Base-by-base conservation (phyloP, 2,888 invertebrate species). In the Melieria crassipennis region DNA sequence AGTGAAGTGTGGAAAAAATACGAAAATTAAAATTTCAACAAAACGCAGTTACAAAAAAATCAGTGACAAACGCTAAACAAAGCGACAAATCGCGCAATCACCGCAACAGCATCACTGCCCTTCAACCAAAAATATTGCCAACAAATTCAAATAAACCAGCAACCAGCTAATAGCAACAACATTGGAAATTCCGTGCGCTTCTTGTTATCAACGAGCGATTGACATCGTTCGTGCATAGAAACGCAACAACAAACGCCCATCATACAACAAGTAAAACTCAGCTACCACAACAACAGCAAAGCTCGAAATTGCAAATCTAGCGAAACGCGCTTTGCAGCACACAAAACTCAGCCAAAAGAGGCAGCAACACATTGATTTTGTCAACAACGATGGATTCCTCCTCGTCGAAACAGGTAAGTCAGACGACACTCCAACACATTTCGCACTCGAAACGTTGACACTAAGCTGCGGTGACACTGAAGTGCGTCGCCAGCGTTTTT, bases 351-450 rank as follows among this genome's bases (percentile, higher is more conserved):
- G 60, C 16, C 60, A 45, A 58, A 30, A 30, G 30, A 1, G 3
- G 30, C 30, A 30, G 30, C 30, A 30, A 30, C 30, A 30, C 30
- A 3, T 30, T 30, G 30, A 30, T 30, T 52, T 56, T 30, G n/a
- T 67, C 58, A 58, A 63, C 58, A 62, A 67, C 65, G 70, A 82
- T 83, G 82, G 81, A 82, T 78, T 82, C 83, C 30, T 30, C 30
- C 77, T 78, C 79, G 67, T 81, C 83, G 75, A 79, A 84, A 79
- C 82, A 80, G 81, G 81, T 76, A 70, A 69, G 45, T 30, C 30
- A 30, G 30, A 30, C 30, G 30, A 30, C 30, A 30, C 30, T 30
- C 30, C 30, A 30, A 30, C 43, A 43, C 7, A 60, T 42, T 60
- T 60, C 43, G n/a, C 60, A 60, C 10, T 60, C 43, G 43, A 43